Conservation (phyloP, 92 coral and sea anemone species). For the Umimayanthus kanabou region DNA sequence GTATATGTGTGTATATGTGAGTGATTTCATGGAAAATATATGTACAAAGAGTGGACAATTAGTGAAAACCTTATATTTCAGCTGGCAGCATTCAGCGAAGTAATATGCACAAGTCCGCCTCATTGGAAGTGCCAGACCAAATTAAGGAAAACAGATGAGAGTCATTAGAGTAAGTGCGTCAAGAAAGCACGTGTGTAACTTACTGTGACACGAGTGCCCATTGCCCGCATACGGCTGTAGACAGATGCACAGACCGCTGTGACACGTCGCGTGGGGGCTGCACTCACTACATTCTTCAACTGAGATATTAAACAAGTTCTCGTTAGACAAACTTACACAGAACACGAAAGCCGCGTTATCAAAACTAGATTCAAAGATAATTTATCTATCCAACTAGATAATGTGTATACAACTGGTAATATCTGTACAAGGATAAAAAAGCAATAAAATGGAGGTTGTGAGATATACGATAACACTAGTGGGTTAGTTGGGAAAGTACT, state of each 20-base stretch:
- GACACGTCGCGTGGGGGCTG: slow-evolving; percentile 87
- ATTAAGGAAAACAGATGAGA: too few relatives aligned
- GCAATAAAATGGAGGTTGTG: too few relatives aligned
- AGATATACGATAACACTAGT: too few relatives aligned
- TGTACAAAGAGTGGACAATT: not conserved
- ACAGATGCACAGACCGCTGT: slow-evolving; percentile 80
- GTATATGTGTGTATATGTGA: not conserved
- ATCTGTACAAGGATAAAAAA: too few relatives aligned
- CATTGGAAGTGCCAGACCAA: not conserved
- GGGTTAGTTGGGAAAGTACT: too few relatives aligned
- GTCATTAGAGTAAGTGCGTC: not conserved
- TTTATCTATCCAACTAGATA: too few relatives aligned
- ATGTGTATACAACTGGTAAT: too few relatives aligned
- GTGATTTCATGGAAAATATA: not conserved
- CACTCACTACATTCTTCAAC: slow-evolving; percentile 76
- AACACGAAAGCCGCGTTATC: not conserved
- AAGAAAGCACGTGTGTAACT: slow-evolving; percentile 24
- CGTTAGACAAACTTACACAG: not conserved
- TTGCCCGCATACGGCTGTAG: slow-evolving; percentile 78
- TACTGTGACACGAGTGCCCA: slow-evolving; percentile 82
- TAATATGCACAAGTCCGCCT: not conserved
- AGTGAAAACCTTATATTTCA: not conserved
- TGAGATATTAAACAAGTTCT: not conserved
- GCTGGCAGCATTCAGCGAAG: not conserved
- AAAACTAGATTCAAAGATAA: not conserved